phyloP scores from a whole-genome alignment of 2,797 vertebrate species.

The Podarcis lilfordi region DNA sequence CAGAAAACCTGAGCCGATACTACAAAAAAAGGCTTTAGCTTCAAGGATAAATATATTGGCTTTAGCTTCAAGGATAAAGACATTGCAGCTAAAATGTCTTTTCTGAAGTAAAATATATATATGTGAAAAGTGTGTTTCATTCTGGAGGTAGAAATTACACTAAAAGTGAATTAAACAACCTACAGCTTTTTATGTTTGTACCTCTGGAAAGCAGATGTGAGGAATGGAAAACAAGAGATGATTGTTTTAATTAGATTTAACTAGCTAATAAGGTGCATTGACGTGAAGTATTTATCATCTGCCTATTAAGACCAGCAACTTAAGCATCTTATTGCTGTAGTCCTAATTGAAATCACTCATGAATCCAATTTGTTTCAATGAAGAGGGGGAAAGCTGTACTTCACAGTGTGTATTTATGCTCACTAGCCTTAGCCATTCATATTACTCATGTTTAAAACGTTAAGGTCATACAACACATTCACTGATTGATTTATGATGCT shows the following conservation, averaged over 20 bases:
- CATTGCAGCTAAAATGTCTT: no score
- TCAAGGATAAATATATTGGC: no score
- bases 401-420: not conserved
- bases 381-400: not conserved
- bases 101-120: not conserved
- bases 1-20: not conserved
- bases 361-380: not conserved
- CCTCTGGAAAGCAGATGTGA: not conserved
- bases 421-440: not conserved
- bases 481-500: not conserved
- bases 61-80: no score
- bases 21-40: no score
- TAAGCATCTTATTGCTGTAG: not conserved
- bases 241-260: constrained; percentile 59
- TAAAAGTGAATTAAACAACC: constrained; percentile 26
- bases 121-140: not conserved
- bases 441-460: not conserved
- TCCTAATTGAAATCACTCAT: not conserved
- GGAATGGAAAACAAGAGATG: constrained; percentile 41
- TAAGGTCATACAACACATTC: not conserved
- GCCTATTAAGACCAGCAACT: constrained; percentile 42
- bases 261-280: constrained; percentile 46
- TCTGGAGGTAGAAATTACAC: not conserved
- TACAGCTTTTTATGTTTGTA: not conserved
- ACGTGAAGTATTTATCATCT: constrained; percentile 39